Conservation (phyloP, 2,888 invertebrate species). For the Tolmerus cingulatus region DNA sequence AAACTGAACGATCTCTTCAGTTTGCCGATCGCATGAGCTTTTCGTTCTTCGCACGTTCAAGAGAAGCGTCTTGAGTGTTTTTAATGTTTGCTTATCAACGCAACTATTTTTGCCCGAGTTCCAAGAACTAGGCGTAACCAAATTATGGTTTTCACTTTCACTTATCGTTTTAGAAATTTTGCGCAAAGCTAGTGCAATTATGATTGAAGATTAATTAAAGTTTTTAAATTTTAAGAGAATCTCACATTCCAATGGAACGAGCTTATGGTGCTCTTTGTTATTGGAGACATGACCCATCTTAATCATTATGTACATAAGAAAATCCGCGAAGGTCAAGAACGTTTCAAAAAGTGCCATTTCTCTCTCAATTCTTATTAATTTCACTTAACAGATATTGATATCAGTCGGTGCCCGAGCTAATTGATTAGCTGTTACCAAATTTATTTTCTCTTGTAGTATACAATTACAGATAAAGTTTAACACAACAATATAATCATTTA, state of each 20-base stretch:
- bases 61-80: not conserved
- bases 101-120: not conserved
- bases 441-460: no score
- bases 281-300: not conserved
- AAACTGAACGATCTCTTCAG: not conserved
- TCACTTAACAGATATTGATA: no score
- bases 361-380: no score
- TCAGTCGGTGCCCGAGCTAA: no score
- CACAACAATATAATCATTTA: no score
- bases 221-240: not conserved
- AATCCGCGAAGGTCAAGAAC: not conserved
- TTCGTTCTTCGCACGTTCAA: not conserved
- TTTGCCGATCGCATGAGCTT: not conserved
- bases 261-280: not conserved
- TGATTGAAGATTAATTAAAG: not conserved
- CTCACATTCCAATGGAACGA: not conserved
- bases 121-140: not conserved
- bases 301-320: not conserved
- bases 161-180: not conserved
- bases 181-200: not conserved
- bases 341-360: not conserved
- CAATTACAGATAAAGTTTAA: no score
- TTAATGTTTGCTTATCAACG: not conserved
- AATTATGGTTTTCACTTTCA: not conserved
- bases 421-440: no score